These are phyloP conservation scores for Neodiprion virginianus DNA, from an alignment of 1,140 invertebrate species.

Conservation along the genomic window DNA sequence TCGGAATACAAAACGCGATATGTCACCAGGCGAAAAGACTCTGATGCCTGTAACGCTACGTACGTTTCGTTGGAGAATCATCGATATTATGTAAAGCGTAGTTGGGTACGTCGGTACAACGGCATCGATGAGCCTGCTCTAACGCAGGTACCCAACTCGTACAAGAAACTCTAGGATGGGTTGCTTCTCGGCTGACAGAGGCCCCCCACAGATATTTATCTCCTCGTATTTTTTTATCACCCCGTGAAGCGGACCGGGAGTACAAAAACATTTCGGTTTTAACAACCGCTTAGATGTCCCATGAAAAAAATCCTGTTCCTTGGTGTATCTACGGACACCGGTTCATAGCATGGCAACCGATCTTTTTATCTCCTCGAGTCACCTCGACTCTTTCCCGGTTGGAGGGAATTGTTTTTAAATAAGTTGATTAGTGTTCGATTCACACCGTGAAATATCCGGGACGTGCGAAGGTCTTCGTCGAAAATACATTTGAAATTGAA, in stretches of 20 bases:
- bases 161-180: too few relatives aligned
- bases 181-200: neutral
- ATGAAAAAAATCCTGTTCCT: slow-evolving; percentile 2
- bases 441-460: neutral
- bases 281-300: neutral
- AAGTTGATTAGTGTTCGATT: neutral
- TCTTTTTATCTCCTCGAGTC: neutral
- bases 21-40: neutral
- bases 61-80: neutral
- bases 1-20: neutral
- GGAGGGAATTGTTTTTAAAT: slow-evolving; percentile 2
- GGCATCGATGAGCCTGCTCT: neutral
- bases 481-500: neutral
- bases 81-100: neutral
- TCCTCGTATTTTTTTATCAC: slow-evolving; percentile 1
- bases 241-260: neutral
- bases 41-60: too few relatives aligned
- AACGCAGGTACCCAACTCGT: too few relatives aligned
- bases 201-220: slow-evolving; percentile 5
- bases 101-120: neutral
- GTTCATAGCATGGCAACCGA: neutral
- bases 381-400: neutral
- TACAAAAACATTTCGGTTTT: slow-evolving; percentile 3
- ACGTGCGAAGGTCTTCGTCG: neutral
- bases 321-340: neutral